Evolutionary conservation across 2,797 vertebrate species (phyloP).

Genomic region (Spea hammondii): DNA sequence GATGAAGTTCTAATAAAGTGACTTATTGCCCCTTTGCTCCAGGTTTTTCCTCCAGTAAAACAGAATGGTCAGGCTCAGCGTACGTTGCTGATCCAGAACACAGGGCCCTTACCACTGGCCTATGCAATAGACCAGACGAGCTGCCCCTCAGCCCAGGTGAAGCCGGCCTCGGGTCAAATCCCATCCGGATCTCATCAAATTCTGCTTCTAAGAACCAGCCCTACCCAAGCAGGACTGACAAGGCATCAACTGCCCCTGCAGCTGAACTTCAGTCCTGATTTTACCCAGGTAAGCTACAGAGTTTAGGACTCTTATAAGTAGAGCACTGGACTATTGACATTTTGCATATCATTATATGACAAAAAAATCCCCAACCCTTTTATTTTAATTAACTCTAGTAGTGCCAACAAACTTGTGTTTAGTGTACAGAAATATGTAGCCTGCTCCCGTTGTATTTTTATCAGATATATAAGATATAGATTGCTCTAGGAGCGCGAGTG

Average conservation of each 20-base stretch:
- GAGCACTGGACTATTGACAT: too few relatives aligned
- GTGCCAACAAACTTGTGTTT: too few relatives aligned
- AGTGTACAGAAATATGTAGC: too few relatives aligned
- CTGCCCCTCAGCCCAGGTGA: conserved; percentile 66
- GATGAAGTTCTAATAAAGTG: too few relatives aligned
- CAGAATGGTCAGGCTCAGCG: conserved; percentile 64
- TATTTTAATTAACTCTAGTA: too few relatives aligned
- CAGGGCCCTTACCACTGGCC: conserved; percentile 71
- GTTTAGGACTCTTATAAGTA: too few relatives aligned
- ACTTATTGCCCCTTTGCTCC: conserved; percentile 12
- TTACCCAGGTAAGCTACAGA: conserved; percentile 75
- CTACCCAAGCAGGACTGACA: conserved; percentile 63
- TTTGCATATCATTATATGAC: too few relatives aligned
- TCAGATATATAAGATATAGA: too few relatives aligned
- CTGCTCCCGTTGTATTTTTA: not conserved
- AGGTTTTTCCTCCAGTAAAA: conserved; percentile 80
- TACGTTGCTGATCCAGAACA: conserved; percentile 79
- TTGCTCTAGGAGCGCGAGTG: too few relatives aligned
- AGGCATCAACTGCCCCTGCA: conserved; percentile 72
- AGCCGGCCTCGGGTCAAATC: conserved; percentile 76
- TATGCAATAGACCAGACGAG: conserved; percentile 69
- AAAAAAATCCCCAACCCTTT: too few relatives aligned
- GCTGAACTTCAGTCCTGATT: conserved; percentile 74
- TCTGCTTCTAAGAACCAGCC: conserved; percentile 74
- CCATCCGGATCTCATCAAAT: conserved; percentile 78